These are phyloP conservation scores for Odocoileus hemionus DNA, from an alignment of 2,113 vertebrate genomes.

Conservation along the genomic window DNA sequence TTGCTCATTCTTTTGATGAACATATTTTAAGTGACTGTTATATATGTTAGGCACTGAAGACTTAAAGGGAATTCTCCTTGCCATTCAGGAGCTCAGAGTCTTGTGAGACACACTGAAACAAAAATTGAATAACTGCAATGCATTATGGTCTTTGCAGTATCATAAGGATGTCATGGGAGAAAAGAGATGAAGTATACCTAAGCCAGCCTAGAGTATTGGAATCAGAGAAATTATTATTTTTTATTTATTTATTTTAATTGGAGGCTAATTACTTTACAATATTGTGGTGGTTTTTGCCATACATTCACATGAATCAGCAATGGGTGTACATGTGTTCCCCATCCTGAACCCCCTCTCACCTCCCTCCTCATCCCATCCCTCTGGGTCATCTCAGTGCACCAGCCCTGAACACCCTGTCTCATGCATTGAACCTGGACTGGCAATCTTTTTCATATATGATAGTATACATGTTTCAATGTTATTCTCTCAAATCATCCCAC, in stretches of 20 bases:
- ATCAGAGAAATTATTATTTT: not conserved
- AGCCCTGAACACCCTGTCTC: not conserved
- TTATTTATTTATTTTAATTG: not conserved
- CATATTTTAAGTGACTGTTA: constrained; percentile 5
- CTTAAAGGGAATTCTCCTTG: not conserved
- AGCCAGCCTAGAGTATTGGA: not conserved
- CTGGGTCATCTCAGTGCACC: not conserved
- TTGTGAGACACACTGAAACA: not conserved
- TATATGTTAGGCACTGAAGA: not conserved
- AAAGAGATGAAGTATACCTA: not conserved
- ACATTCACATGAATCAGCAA: not conserved
- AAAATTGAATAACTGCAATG: not conserved
- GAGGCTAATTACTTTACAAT: not conserved
- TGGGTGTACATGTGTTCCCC: not conserved
- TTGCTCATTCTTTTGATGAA: constrained; percentile 40
- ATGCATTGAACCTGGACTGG: not conserved
- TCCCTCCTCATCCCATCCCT: not conserved
- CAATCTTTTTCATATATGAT: not conserved
- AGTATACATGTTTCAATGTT: not conserved
- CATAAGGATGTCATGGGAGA: not conserved
- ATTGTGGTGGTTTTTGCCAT: not conserved
- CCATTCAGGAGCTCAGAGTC: not conserved
- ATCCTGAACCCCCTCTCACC: not conserved
- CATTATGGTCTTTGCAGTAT: constrained; percentile 14
- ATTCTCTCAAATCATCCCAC: not conserved